phyloP scores from a whole-genome alignment of 2,797 vertebrate species.

The Anguilla pacifica region DNA sequence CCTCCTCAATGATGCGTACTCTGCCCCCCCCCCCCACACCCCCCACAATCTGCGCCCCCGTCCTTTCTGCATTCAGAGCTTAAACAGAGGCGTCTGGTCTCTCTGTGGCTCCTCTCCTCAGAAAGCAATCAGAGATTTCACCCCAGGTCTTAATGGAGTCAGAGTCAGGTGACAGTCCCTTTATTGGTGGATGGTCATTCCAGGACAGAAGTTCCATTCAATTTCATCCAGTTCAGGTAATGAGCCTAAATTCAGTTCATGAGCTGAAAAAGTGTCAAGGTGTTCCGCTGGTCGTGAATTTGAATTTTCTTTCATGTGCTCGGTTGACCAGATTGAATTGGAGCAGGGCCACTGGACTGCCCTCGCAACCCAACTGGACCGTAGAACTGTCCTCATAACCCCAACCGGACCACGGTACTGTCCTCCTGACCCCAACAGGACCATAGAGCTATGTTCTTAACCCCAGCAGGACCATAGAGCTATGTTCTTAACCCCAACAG shows the following conservation, averaged over 20 bases:
- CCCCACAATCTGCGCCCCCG: background rate
- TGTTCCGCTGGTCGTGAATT: background rate
- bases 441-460: too few relatives aligned
- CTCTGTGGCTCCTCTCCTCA: background rate
- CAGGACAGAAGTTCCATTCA: background rate
- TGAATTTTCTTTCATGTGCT: background rate
- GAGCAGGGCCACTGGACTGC: background rate
- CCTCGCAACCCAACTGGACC: too few relatives aligned
- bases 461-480: too few relatives aligned
- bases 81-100: background rate
- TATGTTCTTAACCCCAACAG: too few relatives aligned
- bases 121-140: background rate
- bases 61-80: constrained; percentile 30
- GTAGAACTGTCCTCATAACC: background rate
- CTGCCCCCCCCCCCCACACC: constrained; percentile 39
- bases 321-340: background rate
- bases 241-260: background rate
- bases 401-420: background rate
- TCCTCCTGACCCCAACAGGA: background rate
- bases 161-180: background rate
- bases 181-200: background rate
- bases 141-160: background rate
- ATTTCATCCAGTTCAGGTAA: background rate
- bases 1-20: constrained; percentile 74
- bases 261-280: background rate